Conservation (phyloP, 2,888 invertebrate genomes). For the Chalcis sispes region DNA sequence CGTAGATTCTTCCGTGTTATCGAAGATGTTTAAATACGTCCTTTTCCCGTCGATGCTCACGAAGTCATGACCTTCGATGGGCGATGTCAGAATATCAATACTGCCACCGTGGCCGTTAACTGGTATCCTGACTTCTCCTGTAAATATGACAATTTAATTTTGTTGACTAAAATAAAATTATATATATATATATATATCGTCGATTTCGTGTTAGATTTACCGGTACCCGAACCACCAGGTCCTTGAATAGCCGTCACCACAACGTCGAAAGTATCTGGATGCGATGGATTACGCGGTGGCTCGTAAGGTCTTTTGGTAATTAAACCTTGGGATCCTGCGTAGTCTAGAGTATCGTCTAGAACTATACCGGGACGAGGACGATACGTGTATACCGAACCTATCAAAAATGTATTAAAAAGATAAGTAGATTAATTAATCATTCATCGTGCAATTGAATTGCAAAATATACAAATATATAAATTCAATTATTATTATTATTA, state of each 20-base stretch:
- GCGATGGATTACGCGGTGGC: constrained; percentile 73
- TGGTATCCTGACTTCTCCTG: constrained; percentile 70
- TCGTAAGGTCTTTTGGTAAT: constrained; percentile 77
- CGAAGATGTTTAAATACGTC: constrained; percentile 91
- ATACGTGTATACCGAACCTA: constrained; percentile 77
- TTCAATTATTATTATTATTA: no score
- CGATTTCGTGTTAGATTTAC: constrained; percentile 54
- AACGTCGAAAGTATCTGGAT: constrained; percentile 90
- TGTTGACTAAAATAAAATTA: not conserved
- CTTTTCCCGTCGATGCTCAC: constrained; percentile 94
- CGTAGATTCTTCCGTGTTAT: constrained; percentile 77
- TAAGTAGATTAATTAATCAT: constrained; percentile 5
- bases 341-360: constrained; percentile 82
- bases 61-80: constrained; percentile 89
- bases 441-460: no score
- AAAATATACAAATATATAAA: no score
- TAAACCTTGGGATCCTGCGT: constrained; percentile 74
- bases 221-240: constrained; percentile 79
- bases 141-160: not conserved
- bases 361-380: constrained; percentile 91
- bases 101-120: constrained; percentile 66
- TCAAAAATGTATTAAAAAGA: no score
- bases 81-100: constrained; percentile 86
- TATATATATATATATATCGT: not conserved
- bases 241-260: constrained; percentile 93